A percentile compares a stretch with the other conserved stretches of the same genome.
Evolutionary conservation across 2,113 vertebrate species (phyloP).

Genomic region (Microtus oregoni): DNA sequence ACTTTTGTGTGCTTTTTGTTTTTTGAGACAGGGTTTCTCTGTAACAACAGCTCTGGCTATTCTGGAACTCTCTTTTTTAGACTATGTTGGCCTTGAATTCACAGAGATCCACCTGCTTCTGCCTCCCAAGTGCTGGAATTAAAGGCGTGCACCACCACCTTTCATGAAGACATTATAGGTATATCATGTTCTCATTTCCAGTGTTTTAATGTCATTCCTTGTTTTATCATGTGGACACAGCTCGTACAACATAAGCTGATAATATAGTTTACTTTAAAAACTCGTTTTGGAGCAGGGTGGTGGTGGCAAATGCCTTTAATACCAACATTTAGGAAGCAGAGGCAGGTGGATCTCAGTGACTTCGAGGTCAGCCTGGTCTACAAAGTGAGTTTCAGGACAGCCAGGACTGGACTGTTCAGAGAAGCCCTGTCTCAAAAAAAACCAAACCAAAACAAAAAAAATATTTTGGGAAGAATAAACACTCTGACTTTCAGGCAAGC

Average conservation of each 20-base stretch:
- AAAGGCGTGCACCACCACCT: background rate
- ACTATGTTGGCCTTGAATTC: background rate
- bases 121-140: background rate
- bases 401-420: too few species aligned
- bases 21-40: background rate
- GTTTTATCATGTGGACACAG: background rate
- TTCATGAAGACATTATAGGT: background rate
- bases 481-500: too few species aligned
- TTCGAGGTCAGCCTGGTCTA: too few species aligned
- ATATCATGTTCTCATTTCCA: background rate
- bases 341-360: too few species aligned
- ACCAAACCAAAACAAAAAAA: too few species aligned
- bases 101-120: background rate
- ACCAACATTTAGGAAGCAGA: too few species aligned
- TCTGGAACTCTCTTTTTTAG: background rate
- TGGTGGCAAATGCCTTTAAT: too few species aligned
- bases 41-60: background rate
- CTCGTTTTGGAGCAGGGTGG: background rate
- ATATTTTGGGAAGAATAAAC: too few species aligned
- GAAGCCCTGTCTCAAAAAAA: too few species aligned
- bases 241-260: background rate
- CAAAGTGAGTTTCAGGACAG: too few species aligned
- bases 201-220: background rate
- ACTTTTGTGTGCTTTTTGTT: background rate
- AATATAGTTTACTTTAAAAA: slow-evolving; percentile 63